Conservation (phyloP, 2,888 invertebrate genomes). For the Leucoptera coffeella region DNA sequence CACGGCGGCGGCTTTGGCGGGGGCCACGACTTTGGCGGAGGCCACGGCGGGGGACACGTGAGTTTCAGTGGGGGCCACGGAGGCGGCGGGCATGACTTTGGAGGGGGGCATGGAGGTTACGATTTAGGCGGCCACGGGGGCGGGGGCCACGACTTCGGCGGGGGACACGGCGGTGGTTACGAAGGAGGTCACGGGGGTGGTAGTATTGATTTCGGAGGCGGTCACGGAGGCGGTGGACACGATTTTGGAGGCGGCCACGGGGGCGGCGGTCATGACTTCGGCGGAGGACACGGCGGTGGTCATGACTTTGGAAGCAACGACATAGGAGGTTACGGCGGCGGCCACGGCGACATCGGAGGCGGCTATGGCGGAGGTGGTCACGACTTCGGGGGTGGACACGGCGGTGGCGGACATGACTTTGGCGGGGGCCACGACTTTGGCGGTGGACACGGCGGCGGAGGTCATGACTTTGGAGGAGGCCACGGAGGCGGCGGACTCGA, state of each 20-base stretch:
- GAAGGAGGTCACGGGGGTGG: conserved; percentile 9
- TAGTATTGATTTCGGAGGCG: conserved; percentile 10
- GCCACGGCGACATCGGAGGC: conserved; percentile 6
- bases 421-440: conserved; percentile 7
- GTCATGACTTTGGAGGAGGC: conserved; percentile 6
- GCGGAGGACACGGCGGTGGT: conserved; percentile 8
- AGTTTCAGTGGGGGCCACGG: conserved; percentile 8
- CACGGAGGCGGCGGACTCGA: no score
- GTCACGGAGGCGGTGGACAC: conserved; percentile 7
- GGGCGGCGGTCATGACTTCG: conserved; percentile 9
- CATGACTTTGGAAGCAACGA: conserved; percentile 8
- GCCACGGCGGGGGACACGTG: conserved; percentile 8
- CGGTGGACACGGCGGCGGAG: not conserved
- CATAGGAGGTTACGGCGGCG: conserved; percentile 11
- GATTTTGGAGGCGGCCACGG: conserved; percentile 10
- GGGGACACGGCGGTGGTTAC: conserved; percentile 7
- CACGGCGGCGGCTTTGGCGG: conserved; percentile 16
- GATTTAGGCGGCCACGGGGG: conserved; percentile 8
- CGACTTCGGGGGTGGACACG: conserved; percentile 6
- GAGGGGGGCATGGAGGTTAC: conserved; percentile 8
- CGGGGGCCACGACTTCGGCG: conserved; percentile 5
- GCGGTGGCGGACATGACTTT: conserved; percentile 1
- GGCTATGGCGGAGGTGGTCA: conserved; percentile 4
- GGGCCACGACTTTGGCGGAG: conserved; percentile 9
- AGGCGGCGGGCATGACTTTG: conserved; percentile 9